Percentiles rank a stretch among this genome's conserved stretches.
Conservation (phyloP, 2,888 invertebrate genomes). For the Polietes domitor region DNA sequence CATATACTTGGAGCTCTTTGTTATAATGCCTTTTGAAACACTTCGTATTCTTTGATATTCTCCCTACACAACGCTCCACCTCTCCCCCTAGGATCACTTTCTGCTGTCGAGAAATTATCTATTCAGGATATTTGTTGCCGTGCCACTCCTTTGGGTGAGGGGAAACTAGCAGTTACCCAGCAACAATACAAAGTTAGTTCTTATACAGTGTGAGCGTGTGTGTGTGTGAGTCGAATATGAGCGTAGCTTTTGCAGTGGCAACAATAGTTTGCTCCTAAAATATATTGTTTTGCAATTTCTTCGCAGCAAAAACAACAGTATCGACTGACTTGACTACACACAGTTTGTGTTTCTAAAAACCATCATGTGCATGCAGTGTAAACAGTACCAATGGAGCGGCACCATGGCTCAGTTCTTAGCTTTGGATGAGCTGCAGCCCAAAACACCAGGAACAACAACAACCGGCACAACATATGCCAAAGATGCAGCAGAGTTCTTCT, state of each 20-base stretch:
- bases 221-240: not conserved
- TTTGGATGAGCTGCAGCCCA: not conserved
- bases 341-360: constrained; percentile 14
- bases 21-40: constrained; percentile 47
- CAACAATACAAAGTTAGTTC: not conserved
- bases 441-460: not conserved
- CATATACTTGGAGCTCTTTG: constrained; percentile 28
- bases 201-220: not conserved
- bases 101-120: not conserved
- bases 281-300: constrained; percentile 43
- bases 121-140: not conserved
- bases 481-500: constrained; percentile 35
- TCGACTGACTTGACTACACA: not conserved
- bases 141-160: not conserved
- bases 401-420: not conserved
- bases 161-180: constrained; percentile 34
- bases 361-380: constrained; percentile 22
- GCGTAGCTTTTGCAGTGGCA: not conserved
- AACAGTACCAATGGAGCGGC: constrained; percentile 13
- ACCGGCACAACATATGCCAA: constrained; percentile 42
- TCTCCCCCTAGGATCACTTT: no score
- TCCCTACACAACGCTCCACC: no score
- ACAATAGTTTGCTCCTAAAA: constrained; percentile 11
- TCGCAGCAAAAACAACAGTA: constrained; percentile 17
- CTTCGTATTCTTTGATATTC: constrained; percentile 28